Conservation (phyloP, 2,888 invertebrate species). For the Agrochola lota region DNA sequence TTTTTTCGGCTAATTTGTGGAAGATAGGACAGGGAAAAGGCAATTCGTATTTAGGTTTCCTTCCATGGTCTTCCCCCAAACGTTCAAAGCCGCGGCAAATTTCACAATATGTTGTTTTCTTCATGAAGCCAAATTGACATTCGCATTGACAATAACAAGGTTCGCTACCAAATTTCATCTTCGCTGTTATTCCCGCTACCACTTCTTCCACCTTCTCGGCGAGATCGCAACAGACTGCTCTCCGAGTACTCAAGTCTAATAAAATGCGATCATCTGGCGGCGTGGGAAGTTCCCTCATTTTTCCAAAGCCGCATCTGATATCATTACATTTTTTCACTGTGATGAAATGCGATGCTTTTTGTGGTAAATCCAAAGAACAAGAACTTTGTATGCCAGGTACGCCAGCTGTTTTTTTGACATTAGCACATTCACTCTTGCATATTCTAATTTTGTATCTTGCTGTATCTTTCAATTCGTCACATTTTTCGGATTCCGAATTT, state of each 20-base stretch:
- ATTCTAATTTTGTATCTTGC: conserved; percentile 68
- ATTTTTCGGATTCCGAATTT: conserved; percentile 57
- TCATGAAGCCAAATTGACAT: conserved; percentile 83
- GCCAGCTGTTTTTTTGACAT: conserved; percentile 50
- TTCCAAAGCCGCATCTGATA: conserved; percentile 73
- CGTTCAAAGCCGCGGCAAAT: conserved; percentile 84
- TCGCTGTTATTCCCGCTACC: conserved; percentile 75
- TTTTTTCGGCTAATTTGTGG: conserved; percentile 82
- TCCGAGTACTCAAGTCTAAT: conserved; percentile 72
- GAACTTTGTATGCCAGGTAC: conserved; percentile 66
- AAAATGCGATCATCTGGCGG: conserved; percentile 75
- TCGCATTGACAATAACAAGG: conserved; percentile 86
- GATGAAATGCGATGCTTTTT: conserved; percentile 68
- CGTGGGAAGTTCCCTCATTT: conserved; percentile 68
- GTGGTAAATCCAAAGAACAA: conserved; percentile 74
- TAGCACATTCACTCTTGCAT: conserved; percentile 71
- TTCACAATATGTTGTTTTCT: conserved; percentile 83
- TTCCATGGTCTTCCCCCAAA: conserved; percentile 77
- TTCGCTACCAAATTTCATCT: conserved; percentile 75
- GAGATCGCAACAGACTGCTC: conserved; percentile 72
- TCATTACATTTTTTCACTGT: conserved; percentile 77
- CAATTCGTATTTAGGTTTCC: conserved; percentile 65
- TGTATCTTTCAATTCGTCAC: conserved; percentile 59
- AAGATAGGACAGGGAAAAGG: conserved; percentile 85
- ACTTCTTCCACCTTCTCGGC: conserved; percentile 77